Evolutionary conservation across 2,113 vertebrate species (phyloP), one percentile per base, ranked within the genome.

Genomic region (Chaenogobius annularis): DNA sequence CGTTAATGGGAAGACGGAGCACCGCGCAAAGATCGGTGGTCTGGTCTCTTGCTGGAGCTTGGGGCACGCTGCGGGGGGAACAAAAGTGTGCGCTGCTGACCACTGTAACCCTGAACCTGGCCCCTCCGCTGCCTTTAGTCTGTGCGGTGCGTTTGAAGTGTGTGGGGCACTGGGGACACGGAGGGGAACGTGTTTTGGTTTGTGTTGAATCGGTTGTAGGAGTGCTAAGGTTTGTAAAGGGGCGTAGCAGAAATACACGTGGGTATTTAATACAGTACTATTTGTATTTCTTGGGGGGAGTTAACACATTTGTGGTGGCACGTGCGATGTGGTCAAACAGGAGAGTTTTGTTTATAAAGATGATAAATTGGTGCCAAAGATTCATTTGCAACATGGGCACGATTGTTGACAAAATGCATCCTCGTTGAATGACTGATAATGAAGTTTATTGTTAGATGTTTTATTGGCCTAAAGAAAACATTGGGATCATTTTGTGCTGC

Each of bases 51-150:
- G 22, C 43, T 46, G 48, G 56, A 65, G 66, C 40, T 1, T 1
- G 69, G 26, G 70, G 72, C 84, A 56, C 26, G 81, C 43, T 75
- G 75, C 70, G 54, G 35, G 67, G 26, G 64, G 8, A 65, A 48
- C 59, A 11, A 56, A 63, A 63, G 61, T 63, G 67, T 61, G 58
- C 55, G 31, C 43, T 43, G 46, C 75, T 70, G 81, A 61, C 78
- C 81, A 70, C 26, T 70, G 17, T 20, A 66, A 77, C 82, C 83
- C 69, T 87, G 85, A 89, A 89, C 87, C 89, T 90, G 82, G 68
- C 74, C 72, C 48, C 71, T 74, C 65, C 69, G 63, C 63, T 22
- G 43, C 68, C 74, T 70, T 59, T 37, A 22, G 61, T 69, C 47
- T 69, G 67, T 59, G 74, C 69, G 64, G 37, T 66, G 35, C 44